phyloP scores from a whole-genome alignment of 2,113 vertebrate species.

The Marcusenius ussheri region DNA sequence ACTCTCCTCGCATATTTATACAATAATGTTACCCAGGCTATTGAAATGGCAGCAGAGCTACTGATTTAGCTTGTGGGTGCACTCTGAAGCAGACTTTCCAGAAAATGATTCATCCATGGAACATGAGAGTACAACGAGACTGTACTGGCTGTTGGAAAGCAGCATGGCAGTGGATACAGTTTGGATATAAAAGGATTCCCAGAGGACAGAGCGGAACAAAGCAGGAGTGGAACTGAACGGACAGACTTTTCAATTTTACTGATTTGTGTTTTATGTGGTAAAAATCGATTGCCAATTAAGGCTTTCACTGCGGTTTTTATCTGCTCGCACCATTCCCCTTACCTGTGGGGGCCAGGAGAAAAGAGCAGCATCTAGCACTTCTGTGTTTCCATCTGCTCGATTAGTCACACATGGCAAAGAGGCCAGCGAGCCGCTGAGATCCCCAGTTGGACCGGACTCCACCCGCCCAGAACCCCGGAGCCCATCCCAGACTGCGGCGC shows the following conservation, averaged over 20 bases:
- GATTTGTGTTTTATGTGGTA: not conserved
- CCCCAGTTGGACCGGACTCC: conserved; percentile 45
- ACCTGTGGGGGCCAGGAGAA: conserved; percentile 40
- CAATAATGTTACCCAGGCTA: not conserved
- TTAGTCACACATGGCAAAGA: conserved; percentile 58
- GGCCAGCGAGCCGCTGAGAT: conserved; percentile 36
- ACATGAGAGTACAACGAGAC: not conserved
- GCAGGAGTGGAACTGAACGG: not conserved
- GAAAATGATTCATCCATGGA: not conserved
- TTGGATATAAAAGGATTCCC: not conserved
- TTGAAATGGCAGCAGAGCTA: not conserved
- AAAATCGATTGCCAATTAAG: conserved; percentile 11
- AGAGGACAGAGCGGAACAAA: not conserved
- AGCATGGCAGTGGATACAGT: not conserved
- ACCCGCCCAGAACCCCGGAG: conserved; percentile 12
- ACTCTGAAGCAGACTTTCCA: not conserved
- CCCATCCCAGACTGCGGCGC: conserved; percentile 38
- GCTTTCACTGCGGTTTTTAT: not conserved
- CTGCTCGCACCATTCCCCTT: not conserved
- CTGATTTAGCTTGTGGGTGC: not conserved
- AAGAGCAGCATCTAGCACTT: conserved; percentile 16
- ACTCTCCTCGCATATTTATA: not conserved
- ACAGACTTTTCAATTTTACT: not conserved
- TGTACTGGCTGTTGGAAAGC: not conserved
- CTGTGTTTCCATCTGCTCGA: conserved; percentile 33